phyloP scores from a whole-genome alignment of 2,888 invertebrate species.

The Parnassius mnemosyne region DNA sequence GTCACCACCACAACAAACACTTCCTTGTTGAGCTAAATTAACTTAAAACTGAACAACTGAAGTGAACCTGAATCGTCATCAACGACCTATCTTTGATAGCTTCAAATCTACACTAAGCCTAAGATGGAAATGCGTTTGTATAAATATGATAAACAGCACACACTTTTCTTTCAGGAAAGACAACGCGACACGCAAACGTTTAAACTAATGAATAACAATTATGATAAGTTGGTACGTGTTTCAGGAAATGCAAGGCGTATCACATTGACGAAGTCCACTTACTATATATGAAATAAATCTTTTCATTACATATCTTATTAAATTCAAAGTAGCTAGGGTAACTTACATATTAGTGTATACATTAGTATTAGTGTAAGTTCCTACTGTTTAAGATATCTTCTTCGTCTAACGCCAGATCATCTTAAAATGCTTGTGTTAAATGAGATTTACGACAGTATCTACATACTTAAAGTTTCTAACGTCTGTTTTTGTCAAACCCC shows the following conservation, averaged over 20 bases:
- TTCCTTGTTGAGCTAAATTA: not conserved
- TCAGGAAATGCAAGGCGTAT: slow-evolving; percentile 42
- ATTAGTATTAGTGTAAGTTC: too few species aligned
- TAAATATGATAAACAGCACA: slow-evolving; percentile 68
- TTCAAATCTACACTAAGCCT: slow-evolving; percentile 33
- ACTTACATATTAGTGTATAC: too few species aligned
- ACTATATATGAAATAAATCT: not conserved
- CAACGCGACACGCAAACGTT: slow-evolving; percentile 49
- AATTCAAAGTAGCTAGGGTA: not conserved
- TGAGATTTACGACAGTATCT: too few species aligned
- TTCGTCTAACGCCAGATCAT: too few species aligned
- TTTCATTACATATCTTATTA: too few species aligned
- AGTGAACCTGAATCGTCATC: too few species aligned
- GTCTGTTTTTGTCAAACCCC: too few species aligned
- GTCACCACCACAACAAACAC: not conserved
- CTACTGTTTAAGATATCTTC: too few species aligned
- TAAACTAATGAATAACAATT: slow-evolving; percentile 47
- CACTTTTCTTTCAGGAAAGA: slow-evolving; percentile 68
- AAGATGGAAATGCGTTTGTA: slow-evolving; percentile 42
- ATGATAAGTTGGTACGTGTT: slow-evolving; percentile 38
- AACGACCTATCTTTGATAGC: slow-evolving; percentile 18
- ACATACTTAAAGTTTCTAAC: too few species aligned
- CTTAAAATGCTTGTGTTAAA: too few species aligned
- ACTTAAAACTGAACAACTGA: too few species aligned
- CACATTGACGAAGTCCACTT: slow-evolving; percentile 35